These are phyloP conservation scores for Cyprinodon tularosa DNA, from an alignment of 2,113 vertebrate genomes.

Conservation along the genomic window DNA sequence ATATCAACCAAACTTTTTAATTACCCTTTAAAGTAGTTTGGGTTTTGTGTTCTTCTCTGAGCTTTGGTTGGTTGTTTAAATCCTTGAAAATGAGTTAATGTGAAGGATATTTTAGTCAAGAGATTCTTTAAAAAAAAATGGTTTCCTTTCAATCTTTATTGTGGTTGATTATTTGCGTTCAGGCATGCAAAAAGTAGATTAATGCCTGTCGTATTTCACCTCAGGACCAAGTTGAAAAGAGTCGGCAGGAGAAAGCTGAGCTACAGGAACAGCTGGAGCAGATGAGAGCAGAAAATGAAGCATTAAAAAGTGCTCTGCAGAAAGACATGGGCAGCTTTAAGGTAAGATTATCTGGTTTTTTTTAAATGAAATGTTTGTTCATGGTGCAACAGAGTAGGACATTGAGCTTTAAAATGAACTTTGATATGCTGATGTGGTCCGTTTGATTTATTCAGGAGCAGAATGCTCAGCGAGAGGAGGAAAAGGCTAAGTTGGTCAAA, in stretches of 20 bases:
- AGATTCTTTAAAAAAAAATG: too few species aligned
- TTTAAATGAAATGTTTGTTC: not conserved
- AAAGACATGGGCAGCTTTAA: slow-evolving; percentile 48
- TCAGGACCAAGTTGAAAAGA: slow-evolving; percentile 76
- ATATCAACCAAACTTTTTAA: not conserved
- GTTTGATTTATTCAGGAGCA: slow-evolving; percentile 36
- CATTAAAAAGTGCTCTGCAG: slow-evolving; percentile 54
- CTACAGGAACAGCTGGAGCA: slow-evolving; percentile 54
- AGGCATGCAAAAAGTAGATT: slow-evolving; percentile 23
- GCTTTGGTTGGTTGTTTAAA: too few species aligned
- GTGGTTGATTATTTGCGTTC: not conserved
- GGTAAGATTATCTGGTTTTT: slow-evolving; percentile 42
- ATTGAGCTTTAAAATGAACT: slow-evolving; percentile 9
- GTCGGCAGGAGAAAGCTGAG: slow-evolving; percentile 62
- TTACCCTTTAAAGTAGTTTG: not conserved
- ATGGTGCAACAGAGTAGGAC: slow-evolving; percentile 2
- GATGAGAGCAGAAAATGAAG: slow-evolving; percentile 45
- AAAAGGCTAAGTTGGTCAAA: slow-evolving; percentile 7
- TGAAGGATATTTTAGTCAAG: too few species aligned
- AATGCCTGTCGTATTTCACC: not conserved
- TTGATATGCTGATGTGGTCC: slow-evolving; percentile 21
- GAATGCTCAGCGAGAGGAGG: slow-evolving; percentile 32
- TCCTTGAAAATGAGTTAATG: too few species aligned
- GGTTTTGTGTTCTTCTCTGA: not conserved
- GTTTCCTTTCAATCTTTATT: not conserved